Percentiles rank a stretch among this genome's conserved stretches.
Evolutionary conservation across 2,797 vertebrate genomes (phyloP).

Genomic region (Chelonia mydas): DNA sequence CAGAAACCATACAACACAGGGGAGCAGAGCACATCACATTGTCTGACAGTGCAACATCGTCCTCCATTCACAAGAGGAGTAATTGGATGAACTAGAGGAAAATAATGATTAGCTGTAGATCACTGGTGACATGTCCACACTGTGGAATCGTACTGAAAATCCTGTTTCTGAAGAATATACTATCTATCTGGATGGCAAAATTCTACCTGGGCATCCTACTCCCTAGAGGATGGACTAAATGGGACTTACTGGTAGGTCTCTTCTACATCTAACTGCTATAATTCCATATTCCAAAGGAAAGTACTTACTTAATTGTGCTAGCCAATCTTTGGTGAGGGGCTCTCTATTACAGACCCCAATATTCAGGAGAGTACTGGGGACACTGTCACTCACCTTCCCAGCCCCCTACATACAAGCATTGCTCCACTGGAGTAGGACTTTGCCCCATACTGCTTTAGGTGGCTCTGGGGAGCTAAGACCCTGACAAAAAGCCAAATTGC

Average conservation of each 20-base stretch:
- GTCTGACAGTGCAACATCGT: background rate
- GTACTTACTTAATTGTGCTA: background rate
- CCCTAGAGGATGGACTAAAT: background rate
- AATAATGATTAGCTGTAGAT: background rate
- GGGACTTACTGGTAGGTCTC: background rate
- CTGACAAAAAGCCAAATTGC: background rate
- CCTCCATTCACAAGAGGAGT: background rate
- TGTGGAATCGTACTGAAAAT: background rate
- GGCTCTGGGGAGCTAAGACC: background rate
- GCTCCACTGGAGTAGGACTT: background rate
- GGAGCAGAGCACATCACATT: background rate
- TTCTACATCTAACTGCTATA: background rate
- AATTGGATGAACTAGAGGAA: background rate
- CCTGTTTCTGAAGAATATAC: background rate
- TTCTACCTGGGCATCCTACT: background rate
- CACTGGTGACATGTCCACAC: background rate
- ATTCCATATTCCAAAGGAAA: background rate
- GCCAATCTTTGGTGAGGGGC: background rate
- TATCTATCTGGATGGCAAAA: background rate
- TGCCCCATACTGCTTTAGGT: fast-evolving
- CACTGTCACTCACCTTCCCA: fast-evolving
- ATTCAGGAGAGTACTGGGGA: fast-evolving
- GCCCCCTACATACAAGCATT: background rate
- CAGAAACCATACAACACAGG: constrained; percentile 2
- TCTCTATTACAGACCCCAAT: background rate